A percentile compares a stretch with the other conserved stretches of the same genome.
phyloP scores from a whole-genome alignment of 1,140 invertebrate species.

The Procambarus virginalis region DNA sequence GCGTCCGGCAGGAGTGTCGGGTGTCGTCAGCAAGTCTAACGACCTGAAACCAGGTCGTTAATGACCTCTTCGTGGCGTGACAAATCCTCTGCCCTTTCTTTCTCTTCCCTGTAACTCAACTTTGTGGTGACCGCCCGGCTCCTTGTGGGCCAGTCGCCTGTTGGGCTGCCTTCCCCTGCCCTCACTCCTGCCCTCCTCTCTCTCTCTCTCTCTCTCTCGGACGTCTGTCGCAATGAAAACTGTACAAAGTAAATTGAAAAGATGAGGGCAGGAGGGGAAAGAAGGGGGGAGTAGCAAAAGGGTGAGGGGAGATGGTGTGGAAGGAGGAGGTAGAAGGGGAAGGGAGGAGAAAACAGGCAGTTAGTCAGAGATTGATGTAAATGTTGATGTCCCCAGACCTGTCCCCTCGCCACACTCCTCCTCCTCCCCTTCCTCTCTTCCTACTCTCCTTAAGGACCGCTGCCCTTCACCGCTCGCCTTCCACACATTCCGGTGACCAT shows the following conservation, averaged over 20 bases:
- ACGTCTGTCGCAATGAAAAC: not conserved
- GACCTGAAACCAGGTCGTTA: not conserved
- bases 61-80: not conserved
- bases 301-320: not conserved
- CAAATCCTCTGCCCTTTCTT: not conserved
- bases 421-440: not conserved
- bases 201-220: too few species aligned
- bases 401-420: too few species aligned
- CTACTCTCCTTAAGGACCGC: not conserved
- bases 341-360: not conserved
- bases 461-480: not conserved
- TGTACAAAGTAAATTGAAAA: too few species aligned
- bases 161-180: too few species aligned
- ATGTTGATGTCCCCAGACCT: not conserved
- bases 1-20: not conserved
- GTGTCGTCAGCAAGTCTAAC: not conserved
- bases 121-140: too few species aligned
- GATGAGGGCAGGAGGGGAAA: too few species aligned
- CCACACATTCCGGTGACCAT: not conserved
- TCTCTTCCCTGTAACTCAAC: too few species aligned
- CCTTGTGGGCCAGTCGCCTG: too few species aligned
- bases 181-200: too few species aligned
- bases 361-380: too few species aligned
- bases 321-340: not conserved
- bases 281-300: too few species aligned